A percentile compares a stretch with the other conserved stretches of the same genome.
Conservation (phyloP, 2,888 invertebrate genomes). For the Sipha maydis region DNA sequence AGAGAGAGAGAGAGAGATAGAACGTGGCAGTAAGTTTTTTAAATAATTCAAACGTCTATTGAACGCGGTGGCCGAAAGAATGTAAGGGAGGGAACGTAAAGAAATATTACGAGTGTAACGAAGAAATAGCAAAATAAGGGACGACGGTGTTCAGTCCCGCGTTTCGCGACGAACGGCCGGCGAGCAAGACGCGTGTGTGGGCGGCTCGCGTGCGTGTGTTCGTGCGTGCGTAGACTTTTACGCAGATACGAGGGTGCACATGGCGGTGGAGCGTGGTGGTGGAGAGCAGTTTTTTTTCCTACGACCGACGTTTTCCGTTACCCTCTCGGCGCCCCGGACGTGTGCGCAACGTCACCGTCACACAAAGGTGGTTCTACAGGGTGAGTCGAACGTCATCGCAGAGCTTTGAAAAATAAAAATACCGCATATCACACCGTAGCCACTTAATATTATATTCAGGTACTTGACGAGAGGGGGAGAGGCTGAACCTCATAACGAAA, state of each 20-base stretch:
- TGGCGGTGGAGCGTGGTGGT: neutral
- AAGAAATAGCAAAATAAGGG: neutral
- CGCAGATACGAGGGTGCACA: neutral
- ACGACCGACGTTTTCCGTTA: neutral
- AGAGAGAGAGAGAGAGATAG: neutral
- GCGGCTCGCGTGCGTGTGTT: neutral
- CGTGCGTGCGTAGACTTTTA: neutral
- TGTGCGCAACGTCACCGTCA: neutral
- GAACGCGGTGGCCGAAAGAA: neutral
- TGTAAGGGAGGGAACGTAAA: neutral
- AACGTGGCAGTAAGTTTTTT: neutral
- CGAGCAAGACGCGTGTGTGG: neutral
- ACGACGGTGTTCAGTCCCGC: neutral
- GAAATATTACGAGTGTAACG: neutral
- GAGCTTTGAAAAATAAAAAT: too few species aligned
- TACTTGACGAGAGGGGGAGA: too few species aligned
- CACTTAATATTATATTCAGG: too few species aligned
- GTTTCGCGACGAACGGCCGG: neutral
- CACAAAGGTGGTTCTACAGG: neutral
- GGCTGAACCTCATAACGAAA: too few species aligned
- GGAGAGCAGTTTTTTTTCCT: neutral
- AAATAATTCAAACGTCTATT: neutral
- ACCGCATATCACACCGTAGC: too few species aligned
- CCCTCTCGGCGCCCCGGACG: neutral
- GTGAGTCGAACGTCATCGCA: neutral